These are phyloP conservation scores for Otolemur garnettii DNA, from an alignment of 2,113 vertebrate genomes.

Conservation along the genomic window DNA sequence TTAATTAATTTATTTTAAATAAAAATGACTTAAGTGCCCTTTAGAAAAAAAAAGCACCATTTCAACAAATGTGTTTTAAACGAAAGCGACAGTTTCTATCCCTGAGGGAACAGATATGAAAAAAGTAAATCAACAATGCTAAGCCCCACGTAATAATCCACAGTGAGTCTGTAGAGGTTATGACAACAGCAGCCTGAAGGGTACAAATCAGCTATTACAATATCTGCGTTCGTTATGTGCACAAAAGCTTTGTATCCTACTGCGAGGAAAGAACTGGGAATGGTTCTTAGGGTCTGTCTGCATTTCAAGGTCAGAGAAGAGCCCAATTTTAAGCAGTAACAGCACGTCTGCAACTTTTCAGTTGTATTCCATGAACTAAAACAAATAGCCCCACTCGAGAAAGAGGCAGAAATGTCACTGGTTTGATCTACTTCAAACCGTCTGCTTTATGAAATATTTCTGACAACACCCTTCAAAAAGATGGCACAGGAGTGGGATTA, in stretches of 20 bases:
- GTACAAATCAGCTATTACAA: constrained; percentile 86
- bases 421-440: constrained; percentile 77
- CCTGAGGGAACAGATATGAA: constrained; percentile 80
- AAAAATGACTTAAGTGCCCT: constrained; percentile 86
- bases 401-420: constrained; percentile 69
- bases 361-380: constrained; percentile 69
- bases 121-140: constrained; percentile 74
- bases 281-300: not conserved
- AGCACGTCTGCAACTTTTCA: constrained; percentile 57
- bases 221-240: constrained; percentile 70
- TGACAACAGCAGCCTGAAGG: constrained; percentile 52
- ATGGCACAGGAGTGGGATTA: not conserved
- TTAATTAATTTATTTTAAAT: constrained; percentile 84
- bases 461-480: constrained; percentile 68
- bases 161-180: constrained; percentile 66
- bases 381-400: constrained; percentile 68
- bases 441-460: constrained; percentile 67
- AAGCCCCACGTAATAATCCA: constrained; percentile 53
- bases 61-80: constrained; percentile 85
- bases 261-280: constrained; percentile 40
- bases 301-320: constrained; percentile 9
- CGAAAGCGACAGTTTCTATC: constrained; percentile 79
- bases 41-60: constrained; percentile 79
- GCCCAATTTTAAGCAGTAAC: constrained; percentile 59
- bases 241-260: constrained; percentile 45